Percentiles rank a stretch among this genome's conserved stretches.
phyloP scores from a whole-genome alignment of 2,113 vertebrate species.

The Oreotragus oreotragus region DNA sequence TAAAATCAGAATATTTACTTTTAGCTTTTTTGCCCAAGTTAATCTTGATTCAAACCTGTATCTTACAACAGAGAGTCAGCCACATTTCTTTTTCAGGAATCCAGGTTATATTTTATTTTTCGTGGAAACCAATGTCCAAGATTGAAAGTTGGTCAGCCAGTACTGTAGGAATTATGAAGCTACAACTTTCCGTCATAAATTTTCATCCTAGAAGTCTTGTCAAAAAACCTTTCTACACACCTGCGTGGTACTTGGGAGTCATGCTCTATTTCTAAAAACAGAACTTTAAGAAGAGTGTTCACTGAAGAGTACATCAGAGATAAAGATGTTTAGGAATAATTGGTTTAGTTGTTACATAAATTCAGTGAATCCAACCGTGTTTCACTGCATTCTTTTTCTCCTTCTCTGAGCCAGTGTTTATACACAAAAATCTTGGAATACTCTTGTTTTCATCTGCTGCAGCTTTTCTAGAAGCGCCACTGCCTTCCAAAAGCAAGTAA shows the following conservation, averaged over 20 bases:
- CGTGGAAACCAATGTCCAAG: background rate
- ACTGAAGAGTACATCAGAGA: background rate
- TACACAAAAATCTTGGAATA: constrained; percentile 12
- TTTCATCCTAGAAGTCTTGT: background rate
- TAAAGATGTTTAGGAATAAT: background rate
- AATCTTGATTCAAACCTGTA: background rate
- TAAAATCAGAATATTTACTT: background rate
- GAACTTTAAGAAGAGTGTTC: background rate
- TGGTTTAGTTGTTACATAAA: background rate
- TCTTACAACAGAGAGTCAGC: background rate
- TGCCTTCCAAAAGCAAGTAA: constrained; percentile 3
- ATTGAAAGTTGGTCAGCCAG: background rate
- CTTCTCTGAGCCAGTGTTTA: constrained; percentile 19
- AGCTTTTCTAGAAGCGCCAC: background rate
- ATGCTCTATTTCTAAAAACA: background rate
- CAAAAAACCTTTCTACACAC: background rate
- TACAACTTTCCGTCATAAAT: background rate
- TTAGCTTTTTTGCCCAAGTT: background rate
- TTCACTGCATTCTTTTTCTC: background rate
- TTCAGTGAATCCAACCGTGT: background rate
- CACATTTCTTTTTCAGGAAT: background rate
- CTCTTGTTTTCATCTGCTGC: constrained; percentile 8
- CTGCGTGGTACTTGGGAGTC: no score
- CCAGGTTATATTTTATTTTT: background rate
- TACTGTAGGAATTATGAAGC: background rate